Evolutionary conservation across 2,888 invertebrate genomes (phyloP).

Genomic region (Lithosia quadra): DNA sequence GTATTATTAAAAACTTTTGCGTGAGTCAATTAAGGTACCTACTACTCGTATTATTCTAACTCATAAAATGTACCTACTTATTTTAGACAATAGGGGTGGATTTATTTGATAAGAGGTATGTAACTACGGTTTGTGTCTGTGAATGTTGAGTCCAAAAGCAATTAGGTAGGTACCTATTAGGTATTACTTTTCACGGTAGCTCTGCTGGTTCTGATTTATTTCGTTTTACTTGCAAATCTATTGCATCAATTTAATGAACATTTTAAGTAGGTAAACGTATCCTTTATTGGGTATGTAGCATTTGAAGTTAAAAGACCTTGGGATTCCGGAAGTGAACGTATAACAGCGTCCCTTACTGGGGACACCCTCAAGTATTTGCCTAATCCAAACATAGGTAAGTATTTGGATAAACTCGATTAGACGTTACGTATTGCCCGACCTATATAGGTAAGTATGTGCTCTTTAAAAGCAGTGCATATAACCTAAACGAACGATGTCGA

Average conservation of each 20-base stretch:
- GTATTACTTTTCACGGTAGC: too few species aligned
- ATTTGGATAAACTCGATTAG: slow-evolving; percentile 59
- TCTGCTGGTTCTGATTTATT: too few species aligned
- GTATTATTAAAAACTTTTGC: neutral
- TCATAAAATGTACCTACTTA: too few species aligned
- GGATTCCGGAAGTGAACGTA: slow-evolving; percentile 49
- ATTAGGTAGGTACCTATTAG: too few species aligned
- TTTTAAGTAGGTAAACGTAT: slow-evolving; percentile 38
- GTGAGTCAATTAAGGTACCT: neutral
- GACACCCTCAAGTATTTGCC: slow-evolving; percentile 60
- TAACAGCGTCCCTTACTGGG: slow-evolving; percentile 54
- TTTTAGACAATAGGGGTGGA: neutral
- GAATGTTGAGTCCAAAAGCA: too few species aligned
- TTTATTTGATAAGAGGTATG: neutral
- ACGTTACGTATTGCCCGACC: slow-evolving; percentile 15
- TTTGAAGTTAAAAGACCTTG: slow-evolving; percentile 42
- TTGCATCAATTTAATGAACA: slow-evolving; percentile 29
- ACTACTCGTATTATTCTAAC: neutral
- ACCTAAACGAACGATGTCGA: too few species aligned
- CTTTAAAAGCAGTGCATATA: neutral
- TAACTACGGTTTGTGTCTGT: neutral
- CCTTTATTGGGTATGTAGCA: slow-evolving; percentile 29
- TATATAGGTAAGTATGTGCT: slow-evolving; percentile 11
- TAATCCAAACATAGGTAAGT: slow-evolving; percentile 48
- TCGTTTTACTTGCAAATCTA: too few species aligned